phyloP scores from a whole-genome alignment of 2,797 vertebrate genomes.

The Pampus argenteus region DNA sequence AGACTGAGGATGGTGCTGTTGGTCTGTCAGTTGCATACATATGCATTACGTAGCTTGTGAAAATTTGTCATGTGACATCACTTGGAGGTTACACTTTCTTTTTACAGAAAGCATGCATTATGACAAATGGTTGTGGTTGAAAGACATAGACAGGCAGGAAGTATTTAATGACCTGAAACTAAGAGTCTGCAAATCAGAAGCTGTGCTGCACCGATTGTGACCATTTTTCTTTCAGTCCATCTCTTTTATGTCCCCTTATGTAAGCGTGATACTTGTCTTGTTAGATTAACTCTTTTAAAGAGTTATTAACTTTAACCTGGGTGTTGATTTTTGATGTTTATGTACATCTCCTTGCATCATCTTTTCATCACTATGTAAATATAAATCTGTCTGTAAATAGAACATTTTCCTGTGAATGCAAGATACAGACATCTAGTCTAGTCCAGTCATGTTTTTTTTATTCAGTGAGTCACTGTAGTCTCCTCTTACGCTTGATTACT shows the following conservation, averaged over 20 bases:
- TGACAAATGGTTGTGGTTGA: no score
- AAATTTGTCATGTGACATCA: not conserved
- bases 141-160: not conserved
- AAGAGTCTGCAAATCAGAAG: not conserved
- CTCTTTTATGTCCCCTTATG: no score
- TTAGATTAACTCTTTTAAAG: no score
- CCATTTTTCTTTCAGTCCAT: no score
- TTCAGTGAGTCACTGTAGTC: conserved; percentile 23
- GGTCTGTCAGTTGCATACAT: not conserved
- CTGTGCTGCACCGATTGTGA: no score
- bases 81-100: no score
- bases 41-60: not conserved
- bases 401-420: not conserved
- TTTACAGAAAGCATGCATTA: not conserved
- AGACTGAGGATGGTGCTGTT: not conserved
- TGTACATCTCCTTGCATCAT: not conserved
- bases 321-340: not conserved
- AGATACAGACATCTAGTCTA: not conserved
- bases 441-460: conserved; percentile 44
- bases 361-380: not conserved
- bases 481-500: conserved; percentile 28
- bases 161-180: no score
- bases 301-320: no score
- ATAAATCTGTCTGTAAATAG: no score
- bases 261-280: no score